These are phyloP conservation scores for Eledone cirrhosa DNA, from an alignment of 2,888 invertebrate genomes.

Conservation along the genomic window DNA sequence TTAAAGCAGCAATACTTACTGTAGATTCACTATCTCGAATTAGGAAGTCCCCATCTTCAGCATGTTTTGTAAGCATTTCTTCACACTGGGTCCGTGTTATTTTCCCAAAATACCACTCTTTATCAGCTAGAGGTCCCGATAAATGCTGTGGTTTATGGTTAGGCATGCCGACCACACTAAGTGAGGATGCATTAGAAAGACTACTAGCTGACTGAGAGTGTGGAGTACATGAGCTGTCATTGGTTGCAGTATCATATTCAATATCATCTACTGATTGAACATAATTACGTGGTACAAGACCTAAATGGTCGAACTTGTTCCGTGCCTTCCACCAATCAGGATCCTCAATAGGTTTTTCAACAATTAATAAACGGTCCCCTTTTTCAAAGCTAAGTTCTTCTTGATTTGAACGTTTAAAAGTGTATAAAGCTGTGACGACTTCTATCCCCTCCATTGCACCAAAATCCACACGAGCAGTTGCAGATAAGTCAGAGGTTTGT, in stretches of 20 bases:
- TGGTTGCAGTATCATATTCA: conserved; percentile 49
- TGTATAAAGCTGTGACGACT: conserved; percentile 91
- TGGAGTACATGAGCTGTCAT: conserved; percentile 55
- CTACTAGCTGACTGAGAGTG: conserved; percentile 64
- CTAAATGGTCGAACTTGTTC: conserved; percentile 90
- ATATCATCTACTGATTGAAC: conserved; percentile 64
- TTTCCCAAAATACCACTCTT: conserved; percentile 96
- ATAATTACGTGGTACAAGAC: conserved; percentile 83
- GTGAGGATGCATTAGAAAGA: conserved; percentile 57
- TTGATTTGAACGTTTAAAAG: conserved; percentile 77
- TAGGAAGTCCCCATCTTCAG: conserved; percentile 97
- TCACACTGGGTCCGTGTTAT: conserved; percentile 97
- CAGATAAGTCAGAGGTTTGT: conserved; percentile 47
- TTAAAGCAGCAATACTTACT: conserved; percentile 75
- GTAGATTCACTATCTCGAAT: conserved; percentile 99
- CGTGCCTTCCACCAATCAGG: conserved; percentile 99
- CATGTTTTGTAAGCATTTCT: conserved; percentile 91
- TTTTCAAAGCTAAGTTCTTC: conserved; percentile 97
- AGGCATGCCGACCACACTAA: conserved; percentile 45
- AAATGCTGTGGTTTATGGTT: conserved; percentile 58
- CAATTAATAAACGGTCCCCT: conserved; percentile 92
- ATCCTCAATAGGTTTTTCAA: conserved; percentile 95
- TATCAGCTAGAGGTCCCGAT: conserved; percentile 61
- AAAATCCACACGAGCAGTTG: conserved; percentile 42
- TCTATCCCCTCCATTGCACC: conserved; percentile 72